Percentiles rank a stretch among this genome's conserved stretches.
Conservation (phyloP, 2,113 vertebrate species). For the Halichoeres trimaculatus region DNA sequence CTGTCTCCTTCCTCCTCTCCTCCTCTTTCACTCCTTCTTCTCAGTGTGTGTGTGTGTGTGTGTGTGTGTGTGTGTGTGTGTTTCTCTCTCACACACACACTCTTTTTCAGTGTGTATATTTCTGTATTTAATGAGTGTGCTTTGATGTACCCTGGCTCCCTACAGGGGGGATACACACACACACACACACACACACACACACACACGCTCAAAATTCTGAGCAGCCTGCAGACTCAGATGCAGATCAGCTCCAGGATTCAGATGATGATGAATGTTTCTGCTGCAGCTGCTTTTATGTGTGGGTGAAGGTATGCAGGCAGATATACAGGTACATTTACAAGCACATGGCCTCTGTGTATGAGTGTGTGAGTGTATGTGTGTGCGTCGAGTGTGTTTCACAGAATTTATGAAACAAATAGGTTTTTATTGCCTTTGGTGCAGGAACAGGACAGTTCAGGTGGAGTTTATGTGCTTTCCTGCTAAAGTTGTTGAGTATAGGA, state of each 20-base stretch:
- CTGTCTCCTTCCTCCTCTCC: slow-evolving; percentile 5
- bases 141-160: slow-evolving; percentile 46
- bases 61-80: slow-evolving; percentile 14
- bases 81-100: background rate
- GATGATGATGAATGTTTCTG: slow-evolving; percentile 11
- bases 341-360: too few relatives aligned
- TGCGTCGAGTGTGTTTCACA: too few relatives aligned
- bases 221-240: slow-evolving; percentile 14
- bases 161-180: slow-evolving; percentile 7
- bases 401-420: too few relatives aligned
- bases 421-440: too few relatives aligned
- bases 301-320: slow-evolving; percentile 13
- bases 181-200: too few relatives aligned
- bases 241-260: slow-evolving; percentile 34
- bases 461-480: too few relatives aligned
- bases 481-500: too few relatives aligned
- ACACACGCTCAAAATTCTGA: background rate
- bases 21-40: slow-evolving; percentile 26
- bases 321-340: background rate
- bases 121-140: slow-evolving; percentile 52
- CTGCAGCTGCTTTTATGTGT: slow-evolving; percentile 8
- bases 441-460: too few relatives aligned
- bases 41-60: slow-evolving; percentile 4
- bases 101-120: slow-evolving; percentile 26
- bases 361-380: background rate